Base-by-base conservation (phyloP, 1,140 invertebrate species). In the Galleria mellonella region DNA sequence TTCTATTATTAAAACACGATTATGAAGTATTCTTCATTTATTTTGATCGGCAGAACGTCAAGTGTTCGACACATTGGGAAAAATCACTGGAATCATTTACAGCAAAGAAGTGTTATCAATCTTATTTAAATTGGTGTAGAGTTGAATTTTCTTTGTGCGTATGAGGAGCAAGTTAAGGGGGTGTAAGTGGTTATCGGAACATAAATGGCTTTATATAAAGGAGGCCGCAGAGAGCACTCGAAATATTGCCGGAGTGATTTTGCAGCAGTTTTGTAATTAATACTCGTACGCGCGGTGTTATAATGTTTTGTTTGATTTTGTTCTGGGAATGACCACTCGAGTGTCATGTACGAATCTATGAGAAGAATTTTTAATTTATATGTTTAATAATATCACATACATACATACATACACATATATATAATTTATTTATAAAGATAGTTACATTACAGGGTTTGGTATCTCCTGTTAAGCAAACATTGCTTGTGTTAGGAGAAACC, bases 31-130 rank as follows among this genome's bases (percentile, higher is more conserved):
- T 72, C 66, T 64, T 71, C 35, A 37, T 46, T 54, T 78, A 74
- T 78, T 75, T 75, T 74, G 62, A 72, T 70, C 74, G 56, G 52
- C 56, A 59, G 62, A 54, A 58, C 50, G 69, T 82, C 71, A 77
- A 78, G 77, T 68, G 64, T 47, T 55, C 68, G 75, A 77, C 73
- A 66, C 62, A 44, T 72, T 61, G 67, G n/a, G 67, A 45, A 32
- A 62, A 14, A 27, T 53, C 55, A 48, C 9, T 41, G 11, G 30
- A 30, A 33, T 32, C 30, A 23, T 13, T 6, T 11, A 39, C 47
- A 10, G 0, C 0, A 6, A 43, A 23, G 2, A 3, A 2, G 6
- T 3, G 6, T 11, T 40, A n/a, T 48, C 7, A 17, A 43, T 47
- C 32, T 32, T 70, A 66, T 35, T 30, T 2, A 0, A 17, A 15